These are phyloP conservation scores for Enteromius treurensis DNA, from an alignment of 2,797 vertebrate species.

Conservation along the genomic window DNA sequence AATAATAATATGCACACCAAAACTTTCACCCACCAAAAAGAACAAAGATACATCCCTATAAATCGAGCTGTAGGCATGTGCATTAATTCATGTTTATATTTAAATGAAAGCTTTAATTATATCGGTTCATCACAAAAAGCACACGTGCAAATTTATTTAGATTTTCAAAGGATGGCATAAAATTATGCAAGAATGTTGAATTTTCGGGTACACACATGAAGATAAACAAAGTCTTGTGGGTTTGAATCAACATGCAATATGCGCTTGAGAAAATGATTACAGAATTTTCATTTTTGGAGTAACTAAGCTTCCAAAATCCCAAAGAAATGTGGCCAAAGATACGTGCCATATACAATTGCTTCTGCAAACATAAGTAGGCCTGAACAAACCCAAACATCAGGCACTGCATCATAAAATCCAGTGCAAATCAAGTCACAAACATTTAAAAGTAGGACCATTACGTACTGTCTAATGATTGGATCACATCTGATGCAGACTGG, in stretches of 20 bases:
- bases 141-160: not conserved
- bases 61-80: not conserved
- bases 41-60: not conserved
- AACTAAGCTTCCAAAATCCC: not conserved
- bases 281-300: not conserved
- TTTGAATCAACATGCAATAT: not conserved
- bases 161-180: not conserved
- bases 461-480: not conserved
- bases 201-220: no score
- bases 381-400: slow-evolving; percentile 12
- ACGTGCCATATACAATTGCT: not conserved
- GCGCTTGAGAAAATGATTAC: not conserved
- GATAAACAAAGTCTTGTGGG: not conserved
- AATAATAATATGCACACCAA: not conserved
- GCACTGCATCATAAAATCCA: not conserved
- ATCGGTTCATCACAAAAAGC: not conserved
- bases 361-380: not conserved
- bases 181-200: not conserved
- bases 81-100: not conserved
- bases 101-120: not conserved
- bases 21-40: not conserved
- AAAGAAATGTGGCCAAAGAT: not conserved
- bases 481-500: slow-evolving; percentile 9
- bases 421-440: not conserved
- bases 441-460: not conserved